Evolutionary conservation across 2,113 vertebrate genomes (phyloP).

Genomic region (Corynorhinus townsendii): DNA sequence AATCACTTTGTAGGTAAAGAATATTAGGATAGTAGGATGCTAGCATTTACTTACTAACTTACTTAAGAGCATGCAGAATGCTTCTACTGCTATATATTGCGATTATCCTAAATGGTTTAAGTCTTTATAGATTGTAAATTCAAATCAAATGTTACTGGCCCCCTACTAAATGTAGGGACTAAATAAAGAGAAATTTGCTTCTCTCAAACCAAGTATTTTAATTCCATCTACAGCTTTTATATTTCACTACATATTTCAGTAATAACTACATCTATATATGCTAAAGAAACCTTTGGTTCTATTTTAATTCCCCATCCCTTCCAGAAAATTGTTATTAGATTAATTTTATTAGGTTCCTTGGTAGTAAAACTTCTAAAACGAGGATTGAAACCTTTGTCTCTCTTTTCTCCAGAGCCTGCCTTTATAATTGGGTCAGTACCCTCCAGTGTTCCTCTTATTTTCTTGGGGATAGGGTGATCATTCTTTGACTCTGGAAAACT

Average conservation of each 20-base stretch:
- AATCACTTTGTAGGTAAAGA: not conserved
- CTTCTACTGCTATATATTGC: not conserved
- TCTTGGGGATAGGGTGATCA: not conserved
- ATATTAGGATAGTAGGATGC: not conserved
- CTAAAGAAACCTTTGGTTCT: not conserved
- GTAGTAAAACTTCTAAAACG: not conserved
- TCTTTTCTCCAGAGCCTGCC: not conserved
- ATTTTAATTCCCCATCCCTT: not conserved
- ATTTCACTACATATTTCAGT: not conserved
- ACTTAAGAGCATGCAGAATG: not conserved
- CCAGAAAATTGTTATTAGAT: not conserved
- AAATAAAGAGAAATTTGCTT: not conserved
- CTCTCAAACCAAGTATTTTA: not conserved
- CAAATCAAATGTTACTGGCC: not conserved
- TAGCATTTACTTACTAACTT: not conserved
- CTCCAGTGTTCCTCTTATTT: not conserved
- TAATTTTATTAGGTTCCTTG: not conserved
- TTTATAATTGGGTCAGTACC: not conserved
- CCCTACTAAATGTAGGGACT: not conserved
- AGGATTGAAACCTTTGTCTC: not conserved
- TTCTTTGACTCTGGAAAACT: not conserved
- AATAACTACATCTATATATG: not conserved
- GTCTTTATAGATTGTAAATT: not conserved
- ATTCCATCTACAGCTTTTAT: not conserved
- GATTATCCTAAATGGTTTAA: not conserved